These are phyloP conservation scores for Coregonus ussuriensis DNA, from an alignment of 2,797 vertebrate genomes.

Conservation along the genomic window DNA sequence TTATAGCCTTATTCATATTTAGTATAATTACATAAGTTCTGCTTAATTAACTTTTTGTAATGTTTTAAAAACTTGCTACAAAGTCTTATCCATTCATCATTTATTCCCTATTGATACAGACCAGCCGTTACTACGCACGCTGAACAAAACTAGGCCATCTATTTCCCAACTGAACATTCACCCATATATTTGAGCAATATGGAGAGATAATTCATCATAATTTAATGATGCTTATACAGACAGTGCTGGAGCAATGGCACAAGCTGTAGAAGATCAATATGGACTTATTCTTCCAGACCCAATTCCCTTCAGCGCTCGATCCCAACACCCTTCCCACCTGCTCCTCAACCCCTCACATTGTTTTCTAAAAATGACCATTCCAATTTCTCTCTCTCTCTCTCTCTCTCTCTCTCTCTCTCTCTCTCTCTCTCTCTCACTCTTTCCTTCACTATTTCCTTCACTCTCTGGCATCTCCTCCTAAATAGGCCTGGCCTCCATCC, in stretches of 20 bases:
- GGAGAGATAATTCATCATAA: slow-evolving; percentile 73
- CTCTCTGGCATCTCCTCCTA: slow-evolving; percentile 61
- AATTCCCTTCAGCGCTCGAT: slow-evolving; percentile 5
- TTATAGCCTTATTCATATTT: neutral
- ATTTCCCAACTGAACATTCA: slow-evolving; percentile 60
- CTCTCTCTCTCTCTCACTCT: slow-evolving; percentile 35
- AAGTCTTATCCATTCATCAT: slow-evolving; percentile 71
- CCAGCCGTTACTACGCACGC: slow-evolving; percentile 59
- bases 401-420: slow-evolving; percentile 43
- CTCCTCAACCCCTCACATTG: slow-evolving; percentile 33
- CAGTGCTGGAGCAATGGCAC: slow-evolving; percentile 56
- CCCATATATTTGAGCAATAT: slow-evolving; percentile 64
- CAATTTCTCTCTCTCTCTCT: slow-evolving; percentile 30
- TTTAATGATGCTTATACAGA: slow-evolving; percentile 67
- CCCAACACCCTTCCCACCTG: slow-evolving; percentile 13
- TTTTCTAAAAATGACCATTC: slow-evolving; percentile 24
- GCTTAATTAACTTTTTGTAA: slow-evolving; percentile 53
- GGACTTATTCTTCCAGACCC: slow-evolving; percentile 34
- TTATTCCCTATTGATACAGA: slow-evolving; percentile 70
- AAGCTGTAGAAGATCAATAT: slow-evolving; percentile 57
- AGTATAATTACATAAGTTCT: slow-evolving; percentile 20
- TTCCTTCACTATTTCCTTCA: slow-evolving; percentile 35
- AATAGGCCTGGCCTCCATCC: slow-evolving; percentile 67
- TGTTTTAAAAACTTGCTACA: slow-evolving; percentile 55
- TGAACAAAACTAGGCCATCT: slow-evolving; percentile 68